Evolutionary conservation across 1,140 invertebrate species (phyloP), one percentile per base, ranked within the genome.

Genomic region (Zeugodacus cucurbitae): DNA sequence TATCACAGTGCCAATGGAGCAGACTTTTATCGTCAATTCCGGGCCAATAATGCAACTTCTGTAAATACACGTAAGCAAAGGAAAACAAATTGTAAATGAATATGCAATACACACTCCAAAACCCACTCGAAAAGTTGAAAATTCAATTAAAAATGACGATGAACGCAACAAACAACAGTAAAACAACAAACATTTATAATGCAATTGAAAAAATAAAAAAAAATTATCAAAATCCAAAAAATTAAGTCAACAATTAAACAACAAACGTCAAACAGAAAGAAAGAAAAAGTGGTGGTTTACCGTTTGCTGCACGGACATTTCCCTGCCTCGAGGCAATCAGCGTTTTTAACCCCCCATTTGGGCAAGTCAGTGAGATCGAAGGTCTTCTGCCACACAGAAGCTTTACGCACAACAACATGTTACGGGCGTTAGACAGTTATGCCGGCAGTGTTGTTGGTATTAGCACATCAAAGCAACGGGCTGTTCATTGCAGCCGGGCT

Each of bases 41-140:
- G 96, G 95, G 89, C 97, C 97, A 89, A 98, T 97, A 88, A 98
- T 95, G 93, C 97, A 98, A 94, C 98, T 98, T 90, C 97, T 97
- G 94, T 87, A 94, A 94, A 88, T 89, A 89, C 22, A 59, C 4
- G 89, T n/a, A 90, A 89, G 14, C 54, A 11, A 89, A 82, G 41
- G 3, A 48, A 29, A 82, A 82, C 37, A 82, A 82, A 82, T 82
- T 82, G 74, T 48, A 82, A 82, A 88, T 89, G 89, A 90, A 89
- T 89, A 89, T 89, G 88, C 57, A 88, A 67, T 86, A 88, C 78
- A 88, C 78, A 88, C 87, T 87, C 88, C 58, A 89, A 87, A 90
- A 90, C 90, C 89, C 90, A 89, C 90, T 86, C 29, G 44, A 82
- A 82, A 48, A 82, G 59, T 86, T 59, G 48, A 86, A 86, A 86